Percentiles rank a stretch among this genome's conserved stretches.
These are phyloP conservation scores for Alfaro cultratus DNA, from an alignment of 2,797 vertebrate genomes.

Conservation along the genomic window DNA sequence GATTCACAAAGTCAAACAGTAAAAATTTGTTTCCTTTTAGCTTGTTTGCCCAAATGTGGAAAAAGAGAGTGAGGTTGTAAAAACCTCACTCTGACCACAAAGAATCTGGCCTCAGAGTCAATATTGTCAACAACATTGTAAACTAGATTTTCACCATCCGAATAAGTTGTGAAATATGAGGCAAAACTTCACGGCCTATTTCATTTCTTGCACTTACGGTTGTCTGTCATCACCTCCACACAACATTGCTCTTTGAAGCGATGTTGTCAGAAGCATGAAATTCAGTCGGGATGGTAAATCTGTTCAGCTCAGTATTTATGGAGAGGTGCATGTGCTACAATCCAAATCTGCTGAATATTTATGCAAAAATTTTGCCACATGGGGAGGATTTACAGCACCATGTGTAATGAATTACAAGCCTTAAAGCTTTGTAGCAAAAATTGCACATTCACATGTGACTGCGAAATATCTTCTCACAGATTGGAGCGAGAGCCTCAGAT, in stretches of 20 bases:
- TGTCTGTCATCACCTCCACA: constrained; percentile 1
- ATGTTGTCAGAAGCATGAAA: neutral
- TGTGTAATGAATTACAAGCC: neutral
- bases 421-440: neutral
- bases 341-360: neutral
- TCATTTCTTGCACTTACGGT: neutral
- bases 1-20: neutral
- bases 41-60: neutral
- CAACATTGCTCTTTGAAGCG: neutral
- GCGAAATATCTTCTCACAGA: neutral
- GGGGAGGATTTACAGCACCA: neutral
- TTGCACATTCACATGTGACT: neutral
- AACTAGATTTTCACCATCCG: no score
- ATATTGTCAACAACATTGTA: neutral
- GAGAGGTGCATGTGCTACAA: neutral
- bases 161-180: neutral
- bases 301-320: neutral
- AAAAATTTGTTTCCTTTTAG: neutral
- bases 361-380: neutral
- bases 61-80: neutral
- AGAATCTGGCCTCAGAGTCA: neutral
- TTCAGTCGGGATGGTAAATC: neutral
- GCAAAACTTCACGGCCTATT: neutral
- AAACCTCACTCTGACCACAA: no score
- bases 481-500: neutral